A percentile compares a stretch with the other conserved stretches of the same genome.
These are phyloP conservation scores for Chrysaora quinquecirrha DNA, from an alignment of 30 jellyfish, hydroid and myxozoan genomes.

Conservation along the genomic window DNA sequence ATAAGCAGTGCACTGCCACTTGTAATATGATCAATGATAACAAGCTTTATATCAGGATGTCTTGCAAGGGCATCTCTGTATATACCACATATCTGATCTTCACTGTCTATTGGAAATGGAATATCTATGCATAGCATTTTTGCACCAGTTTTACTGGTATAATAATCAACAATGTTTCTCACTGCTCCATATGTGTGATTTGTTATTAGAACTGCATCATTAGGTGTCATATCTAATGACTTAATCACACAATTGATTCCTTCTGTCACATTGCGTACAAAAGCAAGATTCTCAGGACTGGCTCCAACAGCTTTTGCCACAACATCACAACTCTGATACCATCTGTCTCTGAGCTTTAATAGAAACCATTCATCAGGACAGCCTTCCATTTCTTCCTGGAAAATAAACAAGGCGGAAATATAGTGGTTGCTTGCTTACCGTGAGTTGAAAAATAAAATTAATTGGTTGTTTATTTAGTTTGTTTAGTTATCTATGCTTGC, in stretches of 20 bases:
- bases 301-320: conserved; percentile 93
- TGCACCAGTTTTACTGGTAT: conserved; percentile 68
- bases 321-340: conserved; percentile 61
- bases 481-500: too few species aligned
- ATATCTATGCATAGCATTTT: conserved; percentile 50
- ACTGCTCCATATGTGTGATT: conserved; percentile 88
- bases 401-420: too few species aligned
- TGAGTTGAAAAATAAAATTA: too few species aligned
- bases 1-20: conserved; percentile 83
- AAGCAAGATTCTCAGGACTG: conserved; percentile 73
- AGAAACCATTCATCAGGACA: conserved; percentile 90
- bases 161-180: conserved; percentile 69
- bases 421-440: too few species aligned
- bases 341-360: conserved; percentile 42
- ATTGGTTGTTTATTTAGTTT: too few species aligned
- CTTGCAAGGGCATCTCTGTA: conserved; percentile 42
- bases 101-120: conserved; percentile 77
- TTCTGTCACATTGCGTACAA: conserved; percentile 88
- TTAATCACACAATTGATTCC: conserved; percentile 66
- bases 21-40: conserved; percentile 93
- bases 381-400: conserved; percentile 76
- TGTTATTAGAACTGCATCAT: conserved; percentile 76
- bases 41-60: conserved; percentile 72
- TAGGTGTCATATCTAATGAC: conserved; percentile 8
- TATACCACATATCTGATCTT: conserved; percentile 56